phyloP scores from a whole-genome alignment of 37 sponge, comb jelly and placozoan genomes.

The Oscarella lobularis region DNA sequence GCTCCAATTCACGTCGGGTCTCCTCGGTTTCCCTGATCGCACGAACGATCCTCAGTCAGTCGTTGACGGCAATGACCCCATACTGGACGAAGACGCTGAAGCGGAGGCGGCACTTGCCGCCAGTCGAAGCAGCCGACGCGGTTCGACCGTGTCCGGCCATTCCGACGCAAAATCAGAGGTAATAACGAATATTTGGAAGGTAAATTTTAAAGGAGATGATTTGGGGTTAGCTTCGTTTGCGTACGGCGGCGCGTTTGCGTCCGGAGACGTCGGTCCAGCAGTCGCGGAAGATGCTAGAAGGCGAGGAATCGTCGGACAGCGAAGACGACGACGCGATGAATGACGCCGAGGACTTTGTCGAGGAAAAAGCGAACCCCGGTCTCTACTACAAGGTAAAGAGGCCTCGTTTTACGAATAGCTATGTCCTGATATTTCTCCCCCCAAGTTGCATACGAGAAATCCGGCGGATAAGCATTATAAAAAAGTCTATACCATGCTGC shows the following conservation, averaged over 20 bases:
- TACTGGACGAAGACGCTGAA: not conserved
- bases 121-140: not conserved
- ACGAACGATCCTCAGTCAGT: not conserved
- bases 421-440: too few relatives aligned
- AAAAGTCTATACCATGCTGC: slow-evolving; percentile 6
- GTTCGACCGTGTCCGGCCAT: not conserved
- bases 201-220: not conserved
- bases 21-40: slow-evolving; percentile 26
- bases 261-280: slow-evolving; percentile 1
- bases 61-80: not conserved
- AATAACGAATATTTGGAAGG: not conserved
- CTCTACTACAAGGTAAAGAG: slow-evolving; percentile 35
- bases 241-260: not conserved
- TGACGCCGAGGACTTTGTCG: slow-evolving; percentile 22
- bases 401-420: too few relatives aligned
- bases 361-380: slow-evolving; percentile 16
- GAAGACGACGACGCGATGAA: slow-evolving; percentile 19
- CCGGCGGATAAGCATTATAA: not conserved
- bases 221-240: not conserved
- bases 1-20: slow-evolving; percentile 17
- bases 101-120: not conserved
- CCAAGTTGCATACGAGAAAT: not conserved
- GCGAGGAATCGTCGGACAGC: not conserved
- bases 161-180: too few relatives aligned
- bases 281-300: slow-evolving; percentile 7